Base-by-base conservation (phyloP, 64 coral and sea anemone species). In the Montipora sp. region DNA sequence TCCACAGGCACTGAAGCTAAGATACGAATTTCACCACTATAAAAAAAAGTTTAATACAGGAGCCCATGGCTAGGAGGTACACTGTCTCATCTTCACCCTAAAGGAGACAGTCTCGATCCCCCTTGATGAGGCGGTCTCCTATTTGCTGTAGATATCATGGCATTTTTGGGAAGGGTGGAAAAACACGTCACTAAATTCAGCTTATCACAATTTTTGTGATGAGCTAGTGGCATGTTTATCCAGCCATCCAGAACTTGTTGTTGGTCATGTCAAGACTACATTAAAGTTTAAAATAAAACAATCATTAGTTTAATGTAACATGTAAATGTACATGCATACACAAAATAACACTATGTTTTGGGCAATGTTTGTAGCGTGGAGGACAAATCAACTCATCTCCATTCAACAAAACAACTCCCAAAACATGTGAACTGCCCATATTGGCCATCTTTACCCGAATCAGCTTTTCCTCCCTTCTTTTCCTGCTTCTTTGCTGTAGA, bases 391-490 rank as follows among this genome's bases (percentile, higher is more conserved):
- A 75, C 1, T 63, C 57, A 77, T 59, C 22, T 77, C 10, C 73
- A 77, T 27, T 45, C 50, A 44, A 77, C 49, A 49, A 88, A 77
- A 76, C 71, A 76, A 75, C 27, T 51, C 9, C 87, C 24, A 48
- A 78, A 92, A 77, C 90, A 92, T 63, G 67, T 59, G 73, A 8
- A 6, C 53, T 57, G 53, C 53, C 43, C 48, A 13, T 3, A 20
- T 8, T 51, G 20, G 27, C 18, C 21, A 27, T 71, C 70, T 79
- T 93, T 93, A 93, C 91, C 91, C 46, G 23, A 14, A 11, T 93
- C 91, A 16, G 60, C 50, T 75, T 93, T 93, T n/a, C 50, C 66
- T 91, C 89, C 89, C 70, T 66, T 78, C 67, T 93, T 93, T 14
- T 88, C 91, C 19, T 80, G 48, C 83, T 93, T 93, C 83, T 88